Evolutionary conservation across 2,888 invertebrate genomes (phyloP), one percentile per base, ranked within the genome.

Genomic region (Carabus problematicus): DNA sequence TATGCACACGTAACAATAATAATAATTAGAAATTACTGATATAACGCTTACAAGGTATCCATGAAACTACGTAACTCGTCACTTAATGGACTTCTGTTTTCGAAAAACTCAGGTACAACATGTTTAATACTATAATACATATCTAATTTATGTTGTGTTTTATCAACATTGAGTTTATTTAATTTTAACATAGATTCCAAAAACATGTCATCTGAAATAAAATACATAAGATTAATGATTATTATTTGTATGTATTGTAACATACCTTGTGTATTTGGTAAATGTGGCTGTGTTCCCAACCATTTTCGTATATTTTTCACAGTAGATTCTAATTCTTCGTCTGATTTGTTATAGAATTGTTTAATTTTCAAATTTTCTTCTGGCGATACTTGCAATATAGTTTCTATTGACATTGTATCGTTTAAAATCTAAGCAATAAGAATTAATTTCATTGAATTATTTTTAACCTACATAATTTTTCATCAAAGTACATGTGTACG

Each of bases 161-260:
- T 56, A 9, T 56, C 56, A n/a, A 56, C 29, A 56, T 56, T 39
- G 12, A 56, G 29, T 56, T 56, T 56, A 12, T 56, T 56, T 56
- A 56, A 19, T 56, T 56, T 56, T n/a, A 56, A n/a, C 56, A 56
- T 56, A 18, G 29, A 29, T 56, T 56, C 56, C 40, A 56, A 40
- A 40, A 56, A 56, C 11, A 18, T 39, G 14, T 56, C 40, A 56
- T 39, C 56, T 56, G 12, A 29, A 56, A 56, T n/a, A 39, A 12
- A 54, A 16, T 16, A 54, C 18, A 16, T 54, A 12, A 1, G 18
- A 11, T 49, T 49, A 19, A 12, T 12, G n/a, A 55, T 19, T 8
- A 55, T 18, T 55, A 55, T 9, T 19, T 55, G 29, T 14, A 52
- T 54, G 8, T 8, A 54, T 8, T 54, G 11, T 19, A 18, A 14